phyloP scores from a whole-genome alignment of 2,113 vertebrate genomes.

The Platysternon megacephalum region DNA sequence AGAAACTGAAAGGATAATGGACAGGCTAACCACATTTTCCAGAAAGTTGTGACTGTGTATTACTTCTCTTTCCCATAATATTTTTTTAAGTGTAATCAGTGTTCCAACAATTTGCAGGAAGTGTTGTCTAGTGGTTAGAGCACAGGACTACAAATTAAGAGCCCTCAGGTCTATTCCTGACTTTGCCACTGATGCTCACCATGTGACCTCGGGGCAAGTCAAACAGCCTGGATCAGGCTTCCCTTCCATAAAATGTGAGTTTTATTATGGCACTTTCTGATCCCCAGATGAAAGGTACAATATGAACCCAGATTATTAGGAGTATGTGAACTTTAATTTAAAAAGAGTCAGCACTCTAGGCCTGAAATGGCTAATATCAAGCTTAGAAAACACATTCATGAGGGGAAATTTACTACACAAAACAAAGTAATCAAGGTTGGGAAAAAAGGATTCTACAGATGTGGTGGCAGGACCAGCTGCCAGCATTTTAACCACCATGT shows the following conservation, averaged over 20 bases:
- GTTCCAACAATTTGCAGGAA: background rate
- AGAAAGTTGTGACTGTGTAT: background rate
- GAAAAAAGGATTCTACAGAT: background rate
- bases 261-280: slow-evolving; percentile 14
- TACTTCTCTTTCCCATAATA: background rate
- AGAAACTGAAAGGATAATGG: background rate
- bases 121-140: slow-evolving; percentile 5
- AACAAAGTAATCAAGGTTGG: background rate
- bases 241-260: slow-evolving; percentile 1
- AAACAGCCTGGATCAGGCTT: slow-evolving; percentile 50
- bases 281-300: slow-evolving; percentile 8
- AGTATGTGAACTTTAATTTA: background rate
- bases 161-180: slow-evolving; percentile 8
- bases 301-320: background rate
- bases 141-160: slow-evolving; percentile 23
- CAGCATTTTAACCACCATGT: background rate
- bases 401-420: background rate
- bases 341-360: background rate
- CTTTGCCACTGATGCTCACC: slow-evolving; percentile 1
- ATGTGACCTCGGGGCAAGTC: slow-evolving; percentile 36
- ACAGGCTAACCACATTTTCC: background rate
- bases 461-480: background rate
- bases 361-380: background rate
- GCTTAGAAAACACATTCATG: background rate
- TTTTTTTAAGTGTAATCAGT: background rate